Evolutionary conservation across 2,888 invertebrate genomes (phyloP).

Genomic region (Aspidapion aeneum): DNA sequence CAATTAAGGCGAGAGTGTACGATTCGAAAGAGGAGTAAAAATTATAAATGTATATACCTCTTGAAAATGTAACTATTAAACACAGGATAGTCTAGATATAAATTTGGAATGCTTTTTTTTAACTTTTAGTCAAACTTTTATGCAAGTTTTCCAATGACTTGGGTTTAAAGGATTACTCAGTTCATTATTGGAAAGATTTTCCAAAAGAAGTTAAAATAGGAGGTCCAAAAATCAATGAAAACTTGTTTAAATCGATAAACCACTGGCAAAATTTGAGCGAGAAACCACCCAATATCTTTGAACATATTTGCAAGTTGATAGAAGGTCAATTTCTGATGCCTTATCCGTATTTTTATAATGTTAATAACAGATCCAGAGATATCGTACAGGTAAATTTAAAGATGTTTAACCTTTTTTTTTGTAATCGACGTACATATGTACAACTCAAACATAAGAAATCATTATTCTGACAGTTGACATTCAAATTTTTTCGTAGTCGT

Average conservation of each 20-base stretch:
- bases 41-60: no score
- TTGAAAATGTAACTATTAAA: no score
- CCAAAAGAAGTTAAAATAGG: constrained; percentile 49
- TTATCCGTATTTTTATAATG: constrained; percentile 70
- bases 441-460: no score
- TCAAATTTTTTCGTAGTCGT: no score
- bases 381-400: constrained; percentile 61
- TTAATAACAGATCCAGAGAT: constrained; percentile 70
- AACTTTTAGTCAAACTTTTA: constrained; percentile 57
- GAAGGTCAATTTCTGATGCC: constrained; percentile 53
- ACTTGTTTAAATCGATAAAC: constrained; percentile 56
- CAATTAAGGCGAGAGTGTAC: no score
- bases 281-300: constrained; percentile 68
- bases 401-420: background rate
- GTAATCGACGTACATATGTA: background rate
- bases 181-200: constrained; percentile 85
- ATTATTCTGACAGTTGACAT: no score
- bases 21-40: no score
- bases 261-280: constrained; percentile 59
- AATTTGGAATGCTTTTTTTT: no score
- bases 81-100: no score
- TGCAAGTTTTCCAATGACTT: constrained; percentile 77
- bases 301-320: constrained; percentile 65
- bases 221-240: constrained; percentile 53
- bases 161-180: constrained; percentile 63